Conservation (phyloP, 2,797 vertebrate species). For the Etheostoma perlongum region DNA sequence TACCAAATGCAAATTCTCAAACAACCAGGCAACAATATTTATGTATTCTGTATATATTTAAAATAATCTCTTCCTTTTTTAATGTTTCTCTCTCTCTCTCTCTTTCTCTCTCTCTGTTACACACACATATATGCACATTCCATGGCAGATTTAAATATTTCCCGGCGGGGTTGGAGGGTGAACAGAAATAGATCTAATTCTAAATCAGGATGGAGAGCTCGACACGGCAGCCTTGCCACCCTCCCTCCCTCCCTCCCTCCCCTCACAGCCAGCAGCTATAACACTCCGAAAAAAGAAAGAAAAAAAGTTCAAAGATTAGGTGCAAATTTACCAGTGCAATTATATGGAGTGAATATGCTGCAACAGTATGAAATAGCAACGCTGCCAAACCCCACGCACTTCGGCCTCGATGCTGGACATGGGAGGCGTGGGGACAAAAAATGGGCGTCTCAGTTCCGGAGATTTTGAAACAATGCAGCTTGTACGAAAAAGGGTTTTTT, state of each 20-base stretch:
- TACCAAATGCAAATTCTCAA: slow-evolving; percentile 39
- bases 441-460: slow-evolving; percentile 12
- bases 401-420: slow-evolving; percentile 12
- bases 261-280: slow-evolving; percentile 58
- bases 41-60: too few species aligned
- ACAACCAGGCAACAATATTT: slow-evolving; percentile 9
- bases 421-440: slow-evolving; percentile 33
- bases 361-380: slow-evolving; percentile 17
- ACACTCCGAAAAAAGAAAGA: slow-evolving; percentile 20
- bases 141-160: slow-evolving; percentile 81
- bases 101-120: neutral
- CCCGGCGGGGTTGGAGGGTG: slow-evolving; percentile 74
- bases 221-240: slow-evolving; percentile 48
- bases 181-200: slow-evolving; percentile 84
- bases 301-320: slow-evolving; percentile 59
- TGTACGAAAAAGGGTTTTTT: neutral
- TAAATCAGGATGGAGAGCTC: slow-evolving; percentile 82
- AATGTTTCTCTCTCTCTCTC: neutral
- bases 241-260: slow-evolving; percentile 16
- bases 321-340: slow-evolving; percentile 37
- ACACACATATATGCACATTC: slow-evolving; percentile 56
- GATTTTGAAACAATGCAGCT: slow-evolving; percentile 20
- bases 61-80: too few species aligned
- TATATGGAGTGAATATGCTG: slow-evolving; percentile 16
- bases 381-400: slow-evolving; percentile 17